Base-by-base conservation (phyloP, 2,888 invertebrate species). In the Anagyrus pseudococci region DNA sequence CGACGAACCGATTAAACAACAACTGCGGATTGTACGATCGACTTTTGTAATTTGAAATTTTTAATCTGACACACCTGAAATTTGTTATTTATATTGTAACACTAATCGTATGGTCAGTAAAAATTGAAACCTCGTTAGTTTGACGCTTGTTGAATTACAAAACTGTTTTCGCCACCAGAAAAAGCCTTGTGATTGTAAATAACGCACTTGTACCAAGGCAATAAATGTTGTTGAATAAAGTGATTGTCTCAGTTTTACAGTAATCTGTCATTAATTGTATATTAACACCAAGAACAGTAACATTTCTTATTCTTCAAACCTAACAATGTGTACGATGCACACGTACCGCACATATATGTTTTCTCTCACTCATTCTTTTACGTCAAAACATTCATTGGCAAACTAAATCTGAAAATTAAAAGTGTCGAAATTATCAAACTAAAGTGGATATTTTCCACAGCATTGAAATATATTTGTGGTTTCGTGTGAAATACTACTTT, bases 141-240 rank as follows among this genome's bases (percentile, higher is more conserved):
- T 23, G 10, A 33, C 23, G 41, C 23, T 53, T 59, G 23, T 25
- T 7, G 20, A 23, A 52, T 33, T 25, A 40, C 22, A 17, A 49
- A 50, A 50, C 13, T 4, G 20, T n/a, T 25, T 22, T 46, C 10
- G 41, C 25, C 20, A 37, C 25, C 4, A 29, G 10, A 29, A 29
- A 54, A 10, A 22, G 50, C 40, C 50, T 40, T 46, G 26, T 23
- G 15, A 58, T 59, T 64, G 56, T 64, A 64, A 52, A 64, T 59
- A 64, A 46, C 13, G 50, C 58, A 54, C 49, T 50, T 59, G 56
- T 64, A 56, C 10, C 47, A 33, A 52, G 33, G 50, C 50, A 56
- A 37, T 22, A 26, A 23, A 10, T 52, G 17, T 53, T 60, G 48
- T 57, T 48, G 60, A 62, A 63, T 63, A 63, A 63, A 63, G 43